Conservation (phyloP, 2,797 vertebrate species). For the Cyclura pinguis region DNA sequence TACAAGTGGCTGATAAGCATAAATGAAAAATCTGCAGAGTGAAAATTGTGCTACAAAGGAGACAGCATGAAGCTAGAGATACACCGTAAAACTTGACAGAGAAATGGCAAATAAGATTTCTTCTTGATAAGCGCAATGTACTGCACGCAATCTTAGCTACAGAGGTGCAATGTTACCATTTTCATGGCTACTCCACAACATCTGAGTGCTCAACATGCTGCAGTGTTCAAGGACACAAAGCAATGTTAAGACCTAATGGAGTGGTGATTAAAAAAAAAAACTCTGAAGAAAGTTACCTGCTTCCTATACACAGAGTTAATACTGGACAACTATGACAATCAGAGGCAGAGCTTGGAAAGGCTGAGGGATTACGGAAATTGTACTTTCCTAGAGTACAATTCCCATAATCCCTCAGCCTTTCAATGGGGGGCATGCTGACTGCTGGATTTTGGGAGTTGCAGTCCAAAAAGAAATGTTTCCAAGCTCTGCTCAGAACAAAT, state of each 20-base stretch:
- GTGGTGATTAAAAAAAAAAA: neutral
- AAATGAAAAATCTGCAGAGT: neutral
- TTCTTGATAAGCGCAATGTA: neutral
- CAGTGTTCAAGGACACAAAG: conserved; percentile 13
- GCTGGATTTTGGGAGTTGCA: too few species aligned
- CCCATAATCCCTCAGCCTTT: too few species aligned
- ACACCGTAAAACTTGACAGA: neutral
- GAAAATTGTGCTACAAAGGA: neutral
- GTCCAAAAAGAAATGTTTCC: too few species aligned
- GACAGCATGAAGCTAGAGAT: neutral
- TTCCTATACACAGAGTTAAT: neutral
- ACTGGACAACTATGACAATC: neutral
- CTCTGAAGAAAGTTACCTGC: neutral
- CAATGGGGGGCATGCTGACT: too few species aligned
- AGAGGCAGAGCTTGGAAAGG: neutral
- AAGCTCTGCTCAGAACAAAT: too few species aligned
- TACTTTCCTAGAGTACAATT: too few species aligned
- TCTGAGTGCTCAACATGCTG: conserved; percentile 6
- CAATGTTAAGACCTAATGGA: neutral
- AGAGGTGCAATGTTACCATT: neutral
- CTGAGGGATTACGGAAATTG: too few species aligned
- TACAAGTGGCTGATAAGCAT: neutral
- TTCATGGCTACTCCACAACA: neutral
- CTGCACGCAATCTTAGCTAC: neutral
- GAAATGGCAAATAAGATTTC: neutral